Base-by-base conservation (phyloP, 2,888 invertebrate species). In the Alloscopus bannaensis region DNA sequence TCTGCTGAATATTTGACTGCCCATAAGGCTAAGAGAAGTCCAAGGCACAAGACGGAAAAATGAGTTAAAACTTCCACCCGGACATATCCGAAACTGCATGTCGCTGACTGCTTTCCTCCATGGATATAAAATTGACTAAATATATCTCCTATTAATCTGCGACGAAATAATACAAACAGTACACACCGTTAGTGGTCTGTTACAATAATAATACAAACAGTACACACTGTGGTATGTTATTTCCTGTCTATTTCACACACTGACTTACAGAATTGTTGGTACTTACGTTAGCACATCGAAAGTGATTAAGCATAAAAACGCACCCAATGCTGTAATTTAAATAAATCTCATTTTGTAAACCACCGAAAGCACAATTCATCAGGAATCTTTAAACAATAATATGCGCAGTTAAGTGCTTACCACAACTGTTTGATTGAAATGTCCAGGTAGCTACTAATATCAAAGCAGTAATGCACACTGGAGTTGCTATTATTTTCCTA, bases 281-380 rank as follows among this genome's bases (percentile, higher is more conserved):
- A 75, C 81, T 81, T 84, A 86, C 85, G 82, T 82, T 13, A 86
- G 47, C 26, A 84, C 79, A 40, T 86, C 85, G 45, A 86, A 86
- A 18, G 82, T 29, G 16, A 86, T 66, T 6, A 86, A 70, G n/a
- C 79, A 77, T 28, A 84, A 45, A 64, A 84, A 84, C 11, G 83
- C 83, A 57, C 82, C 60, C 29, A 84, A 82, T 55, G 84, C 84
- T 84, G 64, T 2, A 79, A 77, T 8, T 26, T 28, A 59, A 64
- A 28, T 52, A 66, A 78, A 45, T 45, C 13, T 16, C 45, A 4
- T 11, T 16, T n/a, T n/a, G n/a, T n/a, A n/a, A n/a, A n/a, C n/a
- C n/a, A n/a, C n/a, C n/a, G n/a, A 36, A 36, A 36, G 6, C 13
- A 36, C 13, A 36, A 36, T 8, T 36, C 13, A 36, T 36, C 8